Evolutionary conservation across 2,888 invertebrate species (phyloP).

Genomic region (Agrotis clavis): DNA sequence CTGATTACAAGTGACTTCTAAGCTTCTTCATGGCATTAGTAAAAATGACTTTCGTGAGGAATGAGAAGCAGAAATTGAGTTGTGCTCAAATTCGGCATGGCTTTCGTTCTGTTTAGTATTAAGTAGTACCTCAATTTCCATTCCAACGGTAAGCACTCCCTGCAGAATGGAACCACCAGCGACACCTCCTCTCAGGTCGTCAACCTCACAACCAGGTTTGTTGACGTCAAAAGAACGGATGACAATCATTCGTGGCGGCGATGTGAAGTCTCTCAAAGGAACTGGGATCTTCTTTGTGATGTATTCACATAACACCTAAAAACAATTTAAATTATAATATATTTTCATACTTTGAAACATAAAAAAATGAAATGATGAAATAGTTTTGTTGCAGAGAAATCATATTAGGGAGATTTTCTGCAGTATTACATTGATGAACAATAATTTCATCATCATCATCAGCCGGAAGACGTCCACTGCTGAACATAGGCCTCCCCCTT

Average conservation of each 20-base stretch:
- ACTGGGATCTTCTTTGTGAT: slow-evolving; percentile 99
- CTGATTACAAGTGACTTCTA: too few relatives aligned
- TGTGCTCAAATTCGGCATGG: background rate
- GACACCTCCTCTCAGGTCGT: slow-evolving; percentile 99
- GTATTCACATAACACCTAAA: slow-evolving; percentile 97
- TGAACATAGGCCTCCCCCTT: too few relatives aligned
- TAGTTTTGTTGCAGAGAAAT: too few relatives aligned
- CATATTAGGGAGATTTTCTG: too few relatives aligned
- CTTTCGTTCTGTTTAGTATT: background rate
- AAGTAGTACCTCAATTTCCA: slow-evolving; percentile 96
- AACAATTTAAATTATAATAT: slow-evolving; percentile 3
- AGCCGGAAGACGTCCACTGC: too few relatives aligned
- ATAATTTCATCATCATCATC: too few relatives aligned
- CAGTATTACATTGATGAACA: too few relatives aligned
- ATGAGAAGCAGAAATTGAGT: background rate
- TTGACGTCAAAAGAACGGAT: slow-evolving; percentile 99
- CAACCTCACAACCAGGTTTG: slow-evolving; percentile 99
- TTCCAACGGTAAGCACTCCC: slow-evolving; percentile 99
- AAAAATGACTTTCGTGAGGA: background rate
- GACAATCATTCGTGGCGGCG: slow-evolving; percentile 98
- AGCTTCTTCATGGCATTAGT: background rate
- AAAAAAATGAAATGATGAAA: background rate
- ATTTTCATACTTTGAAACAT: background rate
- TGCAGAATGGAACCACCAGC: slow-evolving; percentile 99
- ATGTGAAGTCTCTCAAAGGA: slow-evolving; percentile 98